Evolutionary conservation across 2,888 invertebrate species (phyloP).

Genomic region (Drosophila meridiana): DNA sequence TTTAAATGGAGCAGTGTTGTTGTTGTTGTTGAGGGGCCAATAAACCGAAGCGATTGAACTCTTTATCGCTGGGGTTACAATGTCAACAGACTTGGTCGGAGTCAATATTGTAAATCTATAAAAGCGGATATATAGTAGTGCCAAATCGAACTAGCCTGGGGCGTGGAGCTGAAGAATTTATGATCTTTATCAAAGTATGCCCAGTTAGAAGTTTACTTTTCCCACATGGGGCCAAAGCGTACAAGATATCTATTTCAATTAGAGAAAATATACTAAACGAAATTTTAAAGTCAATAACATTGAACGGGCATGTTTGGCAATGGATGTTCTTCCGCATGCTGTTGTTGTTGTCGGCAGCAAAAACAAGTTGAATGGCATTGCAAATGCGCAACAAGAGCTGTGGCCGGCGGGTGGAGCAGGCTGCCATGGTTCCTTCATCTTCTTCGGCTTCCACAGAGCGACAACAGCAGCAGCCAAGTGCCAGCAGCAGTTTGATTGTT

Average conservation of each 20-base stretch:
- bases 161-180: constrained; percentile 58
- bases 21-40: constrained; percentile 41
- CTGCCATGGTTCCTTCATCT: constrained; percentile 6
- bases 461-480: constrained; percentile 50
- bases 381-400: constrained; percentile 67
- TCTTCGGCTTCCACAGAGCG: constrained; percentile 10
- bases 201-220: constrained; percentile 66
- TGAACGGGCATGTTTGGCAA: constrained; percentile 44
- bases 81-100: constrained; percentile 37
- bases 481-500: constrained; percentile 78
- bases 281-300: constrained; percentile 68
- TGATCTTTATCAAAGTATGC: constrained; percentile 55
- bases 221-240: constrained; percentile 53
- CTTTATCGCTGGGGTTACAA: constrained; percentile 61
- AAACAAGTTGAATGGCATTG: constrained; percentile 74
- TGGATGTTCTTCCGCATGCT: constrained; percentile 15
- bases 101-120: constrained; percentile 63
- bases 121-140: constrained; percentile 48
- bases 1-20: constrained; percentile 29
- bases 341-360: constrained; percentile 36
- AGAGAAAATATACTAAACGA: constrained; percentile 43
- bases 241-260: constrained; percentile 34
- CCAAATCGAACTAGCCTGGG: constrained; percentile 56
- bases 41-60: constrained; percentile 78
- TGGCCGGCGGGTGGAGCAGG: constrained; percentile 27